Base-by-base conservation (phyloP, 2,797 vertebrate genomes). In the Microcaecilia unicolor region DNA sequence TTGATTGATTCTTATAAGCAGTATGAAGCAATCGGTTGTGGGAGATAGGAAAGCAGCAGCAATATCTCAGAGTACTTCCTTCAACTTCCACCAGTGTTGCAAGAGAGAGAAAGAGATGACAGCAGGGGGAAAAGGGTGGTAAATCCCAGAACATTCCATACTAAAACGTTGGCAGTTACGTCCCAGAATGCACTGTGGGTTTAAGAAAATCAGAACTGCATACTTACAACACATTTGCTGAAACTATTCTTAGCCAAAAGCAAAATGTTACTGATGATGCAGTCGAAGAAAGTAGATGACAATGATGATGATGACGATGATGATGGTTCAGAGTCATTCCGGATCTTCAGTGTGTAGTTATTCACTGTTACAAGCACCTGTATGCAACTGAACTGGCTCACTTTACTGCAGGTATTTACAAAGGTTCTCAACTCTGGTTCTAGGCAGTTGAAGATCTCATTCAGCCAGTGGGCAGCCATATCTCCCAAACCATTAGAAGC, bases 201-300 rank as follows among this genome's bases (percentile, higher is more conserved):
- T n/a, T n/a, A n/a, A n/a, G n/a, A n/a, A n/a, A n/a, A n/a, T n/a
- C n/a, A n/a, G n/a, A n/a, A n/a, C n/a, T n/a, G n/a, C n/a, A 10
- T 15, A 64, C 67, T 69, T 46, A 68, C 59, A 1, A 65, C 55
- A 37, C 14, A 44, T 12, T 42, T 60, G 38, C 56, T 53, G 53
- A 66, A 61, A 65, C n/a, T 66, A 42, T 31, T 49, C 36, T 70
- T 64, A 44, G 57, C 39, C 34, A 55, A 47, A 13, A 64, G 47
- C 32, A 62, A 6, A 33, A 31, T 8, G 2, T 58, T 54, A 10
- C 44, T 48, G 26, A 72, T 56, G 16, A 61, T 6, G 3, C 20
- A 5, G 40, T 26, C 52, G 26, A 65, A 32, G 50, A 74, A 74
- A 25, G 63, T 49, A 0, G 29, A 44, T 11, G 21, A 15, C 24